Percentiles rank a stretch among this genome's conserved stretches.
Conservation (phyloP, 2,113 vertebrate species). For the Rhabdomys dilectus region DNA sequence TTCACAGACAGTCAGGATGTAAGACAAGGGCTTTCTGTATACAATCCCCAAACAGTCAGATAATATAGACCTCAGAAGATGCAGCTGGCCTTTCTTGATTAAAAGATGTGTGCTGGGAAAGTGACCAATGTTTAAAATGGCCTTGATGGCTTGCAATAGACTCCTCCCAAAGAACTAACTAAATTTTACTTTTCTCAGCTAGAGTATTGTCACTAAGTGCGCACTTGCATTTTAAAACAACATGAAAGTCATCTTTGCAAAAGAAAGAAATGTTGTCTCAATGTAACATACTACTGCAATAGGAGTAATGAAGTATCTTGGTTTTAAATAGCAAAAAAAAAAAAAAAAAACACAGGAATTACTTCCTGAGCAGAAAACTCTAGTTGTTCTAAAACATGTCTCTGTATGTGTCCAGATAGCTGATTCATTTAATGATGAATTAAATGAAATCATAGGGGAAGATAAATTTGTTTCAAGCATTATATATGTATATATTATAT, state of each 20-base stretch:
- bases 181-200: neutral
- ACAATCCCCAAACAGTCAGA: constrained; percentile 29
- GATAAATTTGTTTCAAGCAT: no score
- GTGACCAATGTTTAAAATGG: neutral
- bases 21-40: constrained; percentile 73
- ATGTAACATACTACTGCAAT: neutral
- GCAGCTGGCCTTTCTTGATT: neutral
- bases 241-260: neutral
- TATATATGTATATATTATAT: neutral
- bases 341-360: neutral
- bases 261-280: neutral
- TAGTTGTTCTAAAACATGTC: neutral
- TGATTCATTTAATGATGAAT: neutral
- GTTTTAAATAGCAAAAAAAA: constrained; percentile 50
- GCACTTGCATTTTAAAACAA: constrained; percentile 32
- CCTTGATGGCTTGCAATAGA: neutral
- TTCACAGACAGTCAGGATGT: constrained; percentile 78
- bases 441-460: neutral
- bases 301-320: neutral
- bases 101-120: neutral
- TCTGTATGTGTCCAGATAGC: neutral
- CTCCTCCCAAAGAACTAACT: neutral
- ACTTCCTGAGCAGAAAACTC: neutral
- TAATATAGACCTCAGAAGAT: constrained; percentile 1
- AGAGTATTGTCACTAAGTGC: neutral